These are phyloP conservation scores for Stegophylla sp. DNA, from an alignment of 2,888 invertebrate genomes.

Conservation along the genomic window DNA sequence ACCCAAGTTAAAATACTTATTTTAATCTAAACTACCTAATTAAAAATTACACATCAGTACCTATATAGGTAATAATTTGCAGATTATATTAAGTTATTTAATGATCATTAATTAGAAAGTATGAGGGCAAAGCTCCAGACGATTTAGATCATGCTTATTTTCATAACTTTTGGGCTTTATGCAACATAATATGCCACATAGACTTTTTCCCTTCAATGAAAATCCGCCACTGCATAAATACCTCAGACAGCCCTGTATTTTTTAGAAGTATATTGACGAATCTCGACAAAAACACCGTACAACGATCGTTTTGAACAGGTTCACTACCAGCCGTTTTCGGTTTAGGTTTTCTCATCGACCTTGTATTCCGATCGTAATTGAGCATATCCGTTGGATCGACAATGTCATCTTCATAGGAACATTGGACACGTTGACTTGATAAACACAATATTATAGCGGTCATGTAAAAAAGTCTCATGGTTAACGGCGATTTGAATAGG, in stretches of 20 bases:
- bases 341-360: conserved; percentile 47
- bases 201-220: too few relatives aligned
- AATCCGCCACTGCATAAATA: background rate
- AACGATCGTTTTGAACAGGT: conserved; percentile 14
- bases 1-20: too few relatives aligned
- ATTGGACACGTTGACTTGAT: background rate
- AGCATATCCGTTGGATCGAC: conserved; percentile 58
- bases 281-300: conserved; percentile 28
- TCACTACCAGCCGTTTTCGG: background rate
- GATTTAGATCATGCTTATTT: background rate
- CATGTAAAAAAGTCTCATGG: conserved; percentile 5
- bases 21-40: too few relatives aligned
- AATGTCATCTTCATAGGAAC: conserved; percentile 25
- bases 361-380: conserved; percentile 52
- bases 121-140: background rate
- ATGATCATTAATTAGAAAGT: too few relatives aligned
- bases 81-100: too few relatives aligned
- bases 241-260: conserved; percentile 19
- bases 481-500: background rate
- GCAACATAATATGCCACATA: background rate
- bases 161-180: background rate
- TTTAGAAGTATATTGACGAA: conserved; percentile 29
- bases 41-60: too few relatives aligned
- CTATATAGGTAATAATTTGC: too few relatives aligned
- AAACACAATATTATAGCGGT: background rate